These are phyloP conservation scores for Ryuthela nishihirai DNA, from an alignment of 2,888 invertebrate species.

Conservation along the genomic window DNA sequence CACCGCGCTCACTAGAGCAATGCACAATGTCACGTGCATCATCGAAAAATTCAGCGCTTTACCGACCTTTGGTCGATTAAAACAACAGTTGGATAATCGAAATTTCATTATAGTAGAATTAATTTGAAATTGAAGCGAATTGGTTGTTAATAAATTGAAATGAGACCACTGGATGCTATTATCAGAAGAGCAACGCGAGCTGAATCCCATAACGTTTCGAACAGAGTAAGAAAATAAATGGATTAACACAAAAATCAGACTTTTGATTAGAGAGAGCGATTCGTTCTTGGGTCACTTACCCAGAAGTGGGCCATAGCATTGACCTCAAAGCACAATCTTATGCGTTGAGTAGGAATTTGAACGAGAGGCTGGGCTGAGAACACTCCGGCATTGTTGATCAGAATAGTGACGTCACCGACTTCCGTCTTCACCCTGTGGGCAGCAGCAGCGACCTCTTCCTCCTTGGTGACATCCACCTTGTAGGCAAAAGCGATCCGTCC, in stretches of 20 bases:
- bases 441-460: constrained; percentile 62
- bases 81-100: too few species aligned
- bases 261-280: too few species aligned
- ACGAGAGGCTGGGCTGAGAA: constrained; percentile 72
- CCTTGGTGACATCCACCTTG: constrained; percentile 73
- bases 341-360: constrained; percentile 63
- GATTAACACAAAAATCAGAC: too few species aligned
- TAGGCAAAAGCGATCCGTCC: constrained; percentile 46
- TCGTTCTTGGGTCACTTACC: too few species aligned
- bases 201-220: too few species aligned
- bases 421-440: constrained; percentile 61
- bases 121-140: too few species aligned
- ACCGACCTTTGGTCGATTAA: too few species aligned
- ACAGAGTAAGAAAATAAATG: too few species aligned
- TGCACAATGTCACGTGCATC: too few species aligned
- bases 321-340: constrained; percentile 66
- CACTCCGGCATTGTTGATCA: constrained; percentile 83
- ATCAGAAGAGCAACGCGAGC: not conserved
- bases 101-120: too few species aligned
- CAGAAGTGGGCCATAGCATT: constrained; percentile 77
- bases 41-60: too few species aligned
- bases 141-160: not conserved
- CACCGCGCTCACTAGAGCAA: too few species aligned
- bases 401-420: constrained; percentile 70
- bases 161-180: not conserved